Base-by-base conservation (phyloP, 2,888 invertebrate genomes). In the Heliconius aoede region DNA sequence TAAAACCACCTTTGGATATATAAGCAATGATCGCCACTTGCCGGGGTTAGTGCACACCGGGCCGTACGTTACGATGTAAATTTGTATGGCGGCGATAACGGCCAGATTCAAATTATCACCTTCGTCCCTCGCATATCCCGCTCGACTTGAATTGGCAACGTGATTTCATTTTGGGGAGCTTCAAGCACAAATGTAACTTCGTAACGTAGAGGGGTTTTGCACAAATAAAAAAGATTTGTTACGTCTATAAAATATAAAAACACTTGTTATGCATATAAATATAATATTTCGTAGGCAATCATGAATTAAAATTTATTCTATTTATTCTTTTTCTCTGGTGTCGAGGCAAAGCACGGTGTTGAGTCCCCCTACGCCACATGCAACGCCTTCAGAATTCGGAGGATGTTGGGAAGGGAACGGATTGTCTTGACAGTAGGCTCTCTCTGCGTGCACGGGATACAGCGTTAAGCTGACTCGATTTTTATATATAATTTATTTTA, bases 71-170 rank as follows among this genome's bases (percentile, higher is more conserved):
- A 78, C 79, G 81, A 83, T 81, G 81, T 78, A 81, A 80, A 84
- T 84, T 84, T 85, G 84, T 84, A 82, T 76, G 73, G 55, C 67
- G 77, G 77, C 79, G 86, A 85, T 85, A 86, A 83, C 83, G 81
- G 79, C 81, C 78, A 72, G 78, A 80, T 84, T 84, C 83, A 78
- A 85, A 83, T 86, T 84, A 86, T 84, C 82, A 73, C 79, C 80
- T 32, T 65, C 73, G 76, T 74, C 76, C 78, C 78, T 77, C 80
- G 77, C 82, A 81, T 81, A 78, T 82, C 79, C 80, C 40, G 80
- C 73, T 72, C 46, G 40, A 79, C 83, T 82, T 83, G 81, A 81
- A 83, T 67, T 72, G 46, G 15, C 21, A 72, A 77, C 79, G 77
- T 75, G 79, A 69, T 79, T 73, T 51, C 64, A 69, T 74, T 77